Percentiles rank a stretch among this genome's conserved stretches.
phyloP scores from a whole-genome alignment of 2,797 vertebrate species.

The Allobates femoralis region DNA sequence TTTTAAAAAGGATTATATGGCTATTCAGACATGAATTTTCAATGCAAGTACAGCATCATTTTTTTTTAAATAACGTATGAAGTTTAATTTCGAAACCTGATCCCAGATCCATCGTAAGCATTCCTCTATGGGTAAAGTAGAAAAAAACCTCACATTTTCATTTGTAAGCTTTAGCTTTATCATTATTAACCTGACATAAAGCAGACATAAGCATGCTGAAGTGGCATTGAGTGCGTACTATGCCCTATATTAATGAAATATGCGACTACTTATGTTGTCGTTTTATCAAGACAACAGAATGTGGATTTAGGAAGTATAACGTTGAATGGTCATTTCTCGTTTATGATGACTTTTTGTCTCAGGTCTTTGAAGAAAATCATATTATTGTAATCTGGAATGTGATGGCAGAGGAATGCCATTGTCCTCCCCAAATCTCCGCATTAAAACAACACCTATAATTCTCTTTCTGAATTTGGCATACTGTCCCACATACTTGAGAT shows the following conservation, averaged over 20 bases:
- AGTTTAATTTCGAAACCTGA: too few species aligned
- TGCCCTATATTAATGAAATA: neutral
- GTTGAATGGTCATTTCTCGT: neutral
- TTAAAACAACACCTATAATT: conserved; percentile 46
- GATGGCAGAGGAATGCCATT: conserved; percentile 27
- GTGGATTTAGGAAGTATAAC: conserved; percentile 20
- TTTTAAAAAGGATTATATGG: too few species aligned
- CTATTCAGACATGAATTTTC: too few species aligned
- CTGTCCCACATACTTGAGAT: conserved; percentile 38
- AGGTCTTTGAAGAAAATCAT: conserved; percentile 28
- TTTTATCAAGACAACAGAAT: conserved; percentile 14
- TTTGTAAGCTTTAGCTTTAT: neutral
- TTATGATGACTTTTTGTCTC: neutral
- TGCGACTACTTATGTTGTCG: neutral
- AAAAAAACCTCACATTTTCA: neutral
- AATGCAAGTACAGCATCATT: too few species aligned
- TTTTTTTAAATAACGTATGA: too few species aligned
- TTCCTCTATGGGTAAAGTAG: too few species aligned
- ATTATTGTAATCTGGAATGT: conserved; percentile 47
- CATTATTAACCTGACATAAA: too few species aligned
- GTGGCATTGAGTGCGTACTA: neutral
- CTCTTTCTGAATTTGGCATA: conserved; percentile 36
- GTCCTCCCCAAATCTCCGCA: conserved; percentile 22
- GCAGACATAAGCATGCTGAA: neutral
- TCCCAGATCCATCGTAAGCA: neutral